These are phyloP conservation scores for Noctilio leporinus DNA, from an alignment of 2,113 vertebrate species.

Conservation along the genomic window DNA sequence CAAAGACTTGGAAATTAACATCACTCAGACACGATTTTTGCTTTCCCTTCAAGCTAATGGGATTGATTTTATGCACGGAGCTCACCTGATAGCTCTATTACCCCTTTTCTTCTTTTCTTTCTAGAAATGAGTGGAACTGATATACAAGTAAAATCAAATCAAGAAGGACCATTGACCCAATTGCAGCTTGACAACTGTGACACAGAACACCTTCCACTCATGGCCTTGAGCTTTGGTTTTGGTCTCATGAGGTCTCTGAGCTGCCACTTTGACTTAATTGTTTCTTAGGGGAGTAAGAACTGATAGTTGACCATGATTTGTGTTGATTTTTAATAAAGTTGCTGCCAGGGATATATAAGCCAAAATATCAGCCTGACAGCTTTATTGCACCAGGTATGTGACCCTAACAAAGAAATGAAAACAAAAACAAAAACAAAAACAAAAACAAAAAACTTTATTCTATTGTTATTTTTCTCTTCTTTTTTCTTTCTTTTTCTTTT, in stretches of 20 bases:
- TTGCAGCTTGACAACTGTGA: background rate
- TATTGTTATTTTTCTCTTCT: too few species aligned
- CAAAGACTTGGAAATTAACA: background rate
- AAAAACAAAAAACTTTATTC: too few species aligned
- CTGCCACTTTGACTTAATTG: conserved; percentile 51
- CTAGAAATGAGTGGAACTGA: conserved; percentile 21
- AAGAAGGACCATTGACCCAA: conserved; percentile 19
- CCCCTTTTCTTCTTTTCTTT: background rate
- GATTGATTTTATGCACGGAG: conserved; percentile 39
- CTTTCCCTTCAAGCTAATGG: conserved; percentile 19
- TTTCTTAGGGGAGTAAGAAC: conserved; percentile 49
- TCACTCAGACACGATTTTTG: background rate
- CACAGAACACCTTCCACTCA: background rate
- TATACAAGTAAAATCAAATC: conserved; percentile 34
- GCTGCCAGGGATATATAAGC: conserved; percentile 63
- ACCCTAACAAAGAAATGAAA: conserved; percentile 53
- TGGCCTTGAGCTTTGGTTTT: background rate
- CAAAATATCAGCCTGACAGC: conserved; percentile 57
- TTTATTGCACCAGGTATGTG: conserved; percentile 46
- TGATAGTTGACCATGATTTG: conserved; percentile 56
- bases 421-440: too few species aligned
- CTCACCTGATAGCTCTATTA: conserved; percentile 49
- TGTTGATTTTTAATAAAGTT: conserved; percentile 71
- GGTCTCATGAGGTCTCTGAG: background rate
- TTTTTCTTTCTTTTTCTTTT: too few species aligned